Evolutionary conservation across 2,888 invertebrate genomes (phyloP), one percentile per base, ranked within the genome.

Genomic region (Rhopalosiphum nymphaeae): DNA sequence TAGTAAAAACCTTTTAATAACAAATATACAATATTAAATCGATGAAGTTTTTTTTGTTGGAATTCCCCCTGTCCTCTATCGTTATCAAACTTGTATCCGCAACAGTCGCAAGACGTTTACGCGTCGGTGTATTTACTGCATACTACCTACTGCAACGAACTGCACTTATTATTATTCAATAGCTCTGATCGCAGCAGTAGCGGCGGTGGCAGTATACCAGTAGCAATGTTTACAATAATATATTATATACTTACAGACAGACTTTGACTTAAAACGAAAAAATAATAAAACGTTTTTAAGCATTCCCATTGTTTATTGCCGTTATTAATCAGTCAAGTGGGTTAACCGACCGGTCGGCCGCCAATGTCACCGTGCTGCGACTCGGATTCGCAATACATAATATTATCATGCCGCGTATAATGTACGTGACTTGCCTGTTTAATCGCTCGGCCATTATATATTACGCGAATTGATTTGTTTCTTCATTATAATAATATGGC

Each of bases 281-380:
- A 88, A 88, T 85, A 84, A 87, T n/a, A 61, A 67, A 46, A 84
- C 9, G 13, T 26, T 91, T 84, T 91, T 42, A 26, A 91, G 49
- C 78, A 26, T 53, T 91, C 53, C 91, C 78, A 91, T 91, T 91
- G 91, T 91, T 78, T 78, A 78, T 91, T 84, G 46, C 78, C 91
- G 53, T 91, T 91, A 91, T 61, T 57, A 61, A 92, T 92, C 86
- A 92, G 92, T 92, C 92, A 92, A n/a, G 78, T 78, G 78, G 85
- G 92, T 92, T 92, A 91, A 78, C 91, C 25, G 78, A 57, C 57
- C 13, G 46, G 89, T 46, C 44, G 44, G 1, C 46, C 44, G 87
- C 29, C 57, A 91, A 84, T 91, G 85, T 84, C 56, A n/a, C 56
- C 11, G n/a, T n/a, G 36, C 86, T 46, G 13, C 25, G 46, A 44